Conservation (phyloP, 1,140 invertebrate genomes). For the Gonioctena quinquepunctata region DNA sequence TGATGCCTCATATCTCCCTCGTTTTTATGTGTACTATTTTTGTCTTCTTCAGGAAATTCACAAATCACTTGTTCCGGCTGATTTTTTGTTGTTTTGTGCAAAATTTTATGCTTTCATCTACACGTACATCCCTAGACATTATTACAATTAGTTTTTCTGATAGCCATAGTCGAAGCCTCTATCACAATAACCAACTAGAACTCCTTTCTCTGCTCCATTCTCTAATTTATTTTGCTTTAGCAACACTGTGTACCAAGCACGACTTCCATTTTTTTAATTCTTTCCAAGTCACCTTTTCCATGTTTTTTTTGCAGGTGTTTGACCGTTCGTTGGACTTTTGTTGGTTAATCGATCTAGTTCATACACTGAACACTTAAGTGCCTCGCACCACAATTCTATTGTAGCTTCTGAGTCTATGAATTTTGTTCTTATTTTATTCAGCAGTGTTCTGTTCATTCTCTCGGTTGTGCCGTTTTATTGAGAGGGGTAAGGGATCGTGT, state of each 20-base stretch:
- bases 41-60: too few species aligned
- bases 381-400: constrained; percentile 52
- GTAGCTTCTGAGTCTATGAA: constrained; percentile 39
- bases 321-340: constrained; percentile 9
- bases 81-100: too few species aligned
- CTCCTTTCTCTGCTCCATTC: neutral
- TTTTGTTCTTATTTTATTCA: constrained; percentile 34
- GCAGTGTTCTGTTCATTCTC: constrained; percentile 31
- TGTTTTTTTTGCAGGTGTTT: constrained; percentile 23
- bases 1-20: too few species aligned
- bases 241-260: neutral
- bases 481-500: constrained; percentile 48
- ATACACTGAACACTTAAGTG: constrained; percentile 39
- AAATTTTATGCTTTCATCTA: too few species aligned
- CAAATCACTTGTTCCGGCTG: too few species aligned
- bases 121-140: too few species aligned
- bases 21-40: too few species aligned
- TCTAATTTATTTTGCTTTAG: constrained; percentile 4
- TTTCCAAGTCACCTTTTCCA: constrained; percentile 28
- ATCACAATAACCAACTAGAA: constrained; percentile 12
- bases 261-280: constrained; percentile 25
- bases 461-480: constrained; percentile 42
- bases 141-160: too few species aligned
- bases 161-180: too few species aligned
- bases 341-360: constrained; percentile 41